phyloP scores from a whole-genome alignment of 2,113 vertebrate species.

The Sarotherodon lohbergeri region DNA sequence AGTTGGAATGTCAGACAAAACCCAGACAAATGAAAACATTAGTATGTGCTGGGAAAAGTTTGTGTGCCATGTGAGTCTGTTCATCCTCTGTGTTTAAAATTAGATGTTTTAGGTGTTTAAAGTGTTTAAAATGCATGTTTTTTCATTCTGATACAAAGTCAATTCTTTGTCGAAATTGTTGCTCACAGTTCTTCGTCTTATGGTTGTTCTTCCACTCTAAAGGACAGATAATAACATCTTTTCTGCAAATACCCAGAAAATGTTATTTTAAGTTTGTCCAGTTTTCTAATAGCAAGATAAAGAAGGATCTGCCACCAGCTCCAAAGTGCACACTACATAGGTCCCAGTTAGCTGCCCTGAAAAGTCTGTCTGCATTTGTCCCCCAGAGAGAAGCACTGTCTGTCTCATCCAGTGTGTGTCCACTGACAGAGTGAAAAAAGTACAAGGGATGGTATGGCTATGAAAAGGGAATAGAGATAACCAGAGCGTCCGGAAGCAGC shows the following conservation, averaged over 20 bases:
- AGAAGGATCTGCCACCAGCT: background rate
- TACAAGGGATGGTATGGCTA: background rate
- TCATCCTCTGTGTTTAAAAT: background rate
- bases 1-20: background rate
- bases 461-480: background rate
- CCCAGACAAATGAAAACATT: background rate
- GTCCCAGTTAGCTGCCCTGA: background rate
- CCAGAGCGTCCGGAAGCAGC: slow-evolving; percentile 11
- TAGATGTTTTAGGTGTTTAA: background rate
- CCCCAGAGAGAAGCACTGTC: background rate
- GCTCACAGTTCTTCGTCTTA: background rate
- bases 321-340: background rate
- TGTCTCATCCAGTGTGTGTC: background rate
- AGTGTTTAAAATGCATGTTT: background rate
- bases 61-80: background rate
- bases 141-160: background rate
- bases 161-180: background rate
- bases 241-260: background rate
- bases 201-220: background rate
- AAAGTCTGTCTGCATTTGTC: background rate
- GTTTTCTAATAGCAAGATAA: background rate
- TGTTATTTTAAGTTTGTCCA: background rate
- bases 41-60: background rate
- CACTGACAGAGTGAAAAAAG: background rate
- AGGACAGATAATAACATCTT: background rate